Base-by-base conservation (phyloP, 2,113 vertebrate genomes). In the Passer domesticus region DNA sequence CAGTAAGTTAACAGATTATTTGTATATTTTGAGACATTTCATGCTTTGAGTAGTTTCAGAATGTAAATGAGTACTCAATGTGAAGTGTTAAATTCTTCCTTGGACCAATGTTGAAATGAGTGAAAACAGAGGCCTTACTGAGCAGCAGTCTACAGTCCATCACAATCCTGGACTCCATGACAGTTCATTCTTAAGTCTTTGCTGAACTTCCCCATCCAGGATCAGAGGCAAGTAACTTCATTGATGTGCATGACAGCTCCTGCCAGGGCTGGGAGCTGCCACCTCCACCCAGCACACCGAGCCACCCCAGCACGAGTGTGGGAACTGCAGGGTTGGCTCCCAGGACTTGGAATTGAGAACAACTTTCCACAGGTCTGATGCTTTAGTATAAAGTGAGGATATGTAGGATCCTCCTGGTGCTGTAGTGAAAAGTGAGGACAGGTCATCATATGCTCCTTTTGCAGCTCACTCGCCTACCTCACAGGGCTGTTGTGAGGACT, bases 401-500 rank as follows among this genome's bases (percentile, higher is more conserved):
- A 46, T 8, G 7, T 12, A 63, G 25, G 7, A 35, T 56, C 62
- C 44, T 77, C 52, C 46, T 59, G 46, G 62, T 83, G 62, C 59
- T 78, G 72, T 41, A 35, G 31, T 43, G 37, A 86, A 31, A 83
- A 83, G 33, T 2, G 2, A 88, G 43, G 63, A 39, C n/a, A 76
- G 63, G 43, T 33, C 68, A 47, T 27, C 0, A 0, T 18, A 28
- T 46, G 72, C 44, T 83, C 43, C 46, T 95, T 49, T 44, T 23
- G 76, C 85, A 88, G 75, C 47, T 80, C 33, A 17, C 59, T 73
- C 0, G 18, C 95, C 92, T 96, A 96, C 92, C 94, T 96, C 95
- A 96, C 93, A 95, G 92, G 95, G 92, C 88, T 96, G 95, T 95
- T 96, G 95, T 97, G 96, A 96, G 96, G 95, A 66, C 25, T 50